Percentiles rank a stretch among this genome's conserved stretches.
These are phyloP conservation scores for Rhodophaea formosa DNA, from an alignment of 2,888 invertebrate genomes.

Conservation along the genomic window DNA sequence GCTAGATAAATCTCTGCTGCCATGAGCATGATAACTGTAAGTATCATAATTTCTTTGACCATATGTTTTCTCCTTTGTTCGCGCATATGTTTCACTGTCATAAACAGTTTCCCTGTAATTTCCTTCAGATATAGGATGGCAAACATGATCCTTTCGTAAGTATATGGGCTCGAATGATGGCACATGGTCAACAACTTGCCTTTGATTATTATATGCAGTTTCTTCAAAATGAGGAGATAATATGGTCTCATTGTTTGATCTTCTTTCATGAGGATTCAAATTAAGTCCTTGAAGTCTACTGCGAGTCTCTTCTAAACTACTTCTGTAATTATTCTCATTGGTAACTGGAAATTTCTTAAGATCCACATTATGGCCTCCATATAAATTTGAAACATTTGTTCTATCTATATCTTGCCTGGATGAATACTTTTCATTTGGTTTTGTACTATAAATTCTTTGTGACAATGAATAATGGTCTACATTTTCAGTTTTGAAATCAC, in stretches of 20 bases:
- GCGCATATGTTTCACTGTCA: conserved; percentile 60
- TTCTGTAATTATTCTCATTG: conserved; percentile 58
- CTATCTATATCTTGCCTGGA: conserved; percentile 62
- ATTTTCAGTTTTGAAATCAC: conserved; percentile 56
- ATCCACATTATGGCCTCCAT: conserved; percentile 50
- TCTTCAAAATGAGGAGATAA: conserved; percentile 62
- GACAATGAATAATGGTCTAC: conserved; percentile 51
- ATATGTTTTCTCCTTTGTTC: conserved; percentile 70
- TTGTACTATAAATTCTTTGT: conserved; percentile 51
- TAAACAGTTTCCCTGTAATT: conserved; percentile 68
- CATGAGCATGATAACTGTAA: conserved; percentile 68
- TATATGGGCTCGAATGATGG: conserved; percentile 60
- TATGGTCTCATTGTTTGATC: conserved; percentile 59
- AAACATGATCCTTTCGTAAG: conserved; percentile 60
- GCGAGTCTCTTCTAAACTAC: conserved; percentile 58
- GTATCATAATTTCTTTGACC: conserved; percentile 66
- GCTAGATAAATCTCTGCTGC: conserved; percentile 56
- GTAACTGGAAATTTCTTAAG: conserved; percentile 52
- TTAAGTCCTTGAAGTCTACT: conserved; percentile 67
- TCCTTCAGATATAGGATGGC: conserved; percentile 55
- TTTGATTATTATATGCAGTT: conserved; percentile 47
- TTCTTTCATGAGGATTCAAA: conserved; percentile 64
- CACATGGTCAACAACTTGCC: conserved; percentile 53
- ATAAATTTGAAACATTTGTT: conserved; percentile 50
- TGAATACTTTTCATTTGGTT: conserved; percentile 63